A percentile compares a stretch with the other conserved stretches of the same genome.
Conservation (phyloP, 1,140 invertebrate genomes). For the Micrasema minimum region DNA sequence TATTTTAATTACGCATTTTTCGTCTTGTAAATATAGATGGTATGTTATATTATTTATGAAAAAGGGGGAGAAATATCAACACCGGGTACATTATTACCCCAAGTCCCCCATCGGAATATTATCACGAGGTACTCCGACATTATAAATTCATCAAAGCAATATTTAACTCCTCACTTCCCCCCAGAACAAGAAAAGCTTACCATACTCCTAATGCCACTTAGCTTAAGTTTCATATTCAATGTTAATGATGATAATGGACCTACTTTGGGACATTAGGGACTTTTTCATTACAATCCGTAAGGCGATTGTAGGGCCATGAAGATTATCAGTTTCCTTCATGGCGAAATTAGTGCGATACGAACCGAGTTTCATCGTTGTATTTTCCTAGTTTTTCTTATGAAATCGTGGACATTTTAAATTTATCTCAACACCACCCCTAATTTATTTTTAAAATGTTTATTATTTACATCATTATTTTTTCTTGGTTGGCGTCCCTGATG, state of each 20-base stretch:
- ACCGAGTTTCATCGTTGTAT: too few relatives aligned
- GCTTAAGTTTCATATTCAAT: slow-evolving; percentile 4
- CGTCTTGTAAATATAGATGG: too few relatives aligned
- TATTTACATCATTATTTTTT: too few relatives aligned
- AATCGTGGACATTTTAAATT: too few relatives aligned
- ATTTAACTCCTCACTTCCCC: slow-evolving; percentile 37
- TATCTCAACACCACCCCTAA: too few relatives aligned
- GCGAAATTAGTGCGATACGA: too few relatives aligned
- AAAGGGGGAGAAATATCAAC: not conserved
- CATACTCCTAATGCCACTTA: slow-evolving; percentile 43
- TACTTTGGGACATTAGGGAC: slow-evolving; percentile 2
- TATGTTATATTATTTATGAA: too few relatives aligned
- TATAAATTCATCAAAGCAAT: slow-evolving; percentile 50
- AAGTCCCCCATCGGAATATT: slow-evolving; percentile 32
- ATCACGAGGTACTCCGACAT: slow-evolving; percentile 40
- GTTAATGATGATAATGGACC: slow-evolving; percentile 29
- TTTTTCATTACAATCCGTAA: slow-evolving; percentile 5
- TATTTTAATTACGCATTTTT: too few relatives aligned
- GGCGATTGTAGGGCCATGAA: not conserved
- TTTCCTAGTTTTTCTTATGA: too few relatives aligned
- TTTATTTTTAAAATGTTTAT: too few relatives aligned
- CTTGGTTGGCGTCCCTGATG: too few relatives aligned
- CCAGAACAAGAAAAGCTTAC: slow-evolving; percentile 26
- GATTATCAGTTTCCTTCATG: too few relatives aligned
- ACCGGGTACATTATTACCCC: slow-evolving; percentile 16